A percentile compares a stretch with the other conserved stretches of the same genome.
Conservation (phyloP, 2,888 invertebrate species). For the Spisula subtruncata region DNA sequence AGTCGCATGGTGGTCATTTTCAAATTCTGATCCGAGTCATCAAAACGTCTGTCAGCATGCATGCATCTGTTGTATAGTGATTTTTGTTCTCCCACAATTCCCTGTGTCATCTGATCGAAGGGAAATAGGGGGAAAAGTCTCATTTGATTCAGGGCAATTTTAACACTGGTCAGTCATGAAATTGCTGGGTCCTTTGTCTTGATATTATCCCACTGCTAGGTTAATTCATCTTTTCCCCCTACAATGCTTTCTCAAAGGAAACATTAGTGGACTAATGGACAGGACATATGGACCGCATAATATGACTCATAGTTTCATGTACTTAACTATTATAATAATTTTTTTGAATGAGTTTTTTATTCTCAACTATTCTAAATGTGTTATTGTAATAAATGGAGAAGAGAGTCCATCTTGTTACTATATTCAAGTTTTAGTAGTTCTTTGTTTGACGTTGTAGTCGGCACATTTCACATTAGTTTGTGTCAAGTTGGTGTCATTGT, state of each 20-base stretch:
- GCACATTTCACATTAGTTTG: too few relatives aligned
- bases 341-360: conserved; percentile 12
- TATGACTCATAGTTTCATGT: conserved; percentile 32
- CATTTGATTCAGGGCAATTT: conserved; percentile 35
- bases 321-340: neutral
- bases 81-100: conserved; percentile 36
- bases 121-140: conserved; percentile 27
- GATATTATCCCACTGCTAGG: conserved; percentile 41
- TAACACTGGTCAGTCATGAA: conserved; percentile 51
- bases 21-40: conserved; percentile 50
- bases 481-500: too few relatives aligned
- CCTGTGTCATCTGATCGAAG: conserved; percentile 31
- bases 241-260: conserved; percentile 32
- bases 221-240: conserved; percentile 48
- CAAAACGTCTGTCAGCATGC: conserved; percentile 20
- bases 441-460: neutral
- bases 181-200: conserved; percentile 43
- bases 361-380: neutral
- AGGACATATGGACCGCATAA: conserved; percentile 32
- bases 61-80: conserved; percentile 41
- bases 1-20: conserved; percentile 25
- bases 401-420: neutral
- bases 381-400: neutral
- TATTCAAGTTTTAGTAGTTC: neutral
- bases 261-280: conserved; percentile 39